Conservation (phyloP, 2,888 invertebrate genomes). For the Imbricaverruca yamaguchii region DNA sequence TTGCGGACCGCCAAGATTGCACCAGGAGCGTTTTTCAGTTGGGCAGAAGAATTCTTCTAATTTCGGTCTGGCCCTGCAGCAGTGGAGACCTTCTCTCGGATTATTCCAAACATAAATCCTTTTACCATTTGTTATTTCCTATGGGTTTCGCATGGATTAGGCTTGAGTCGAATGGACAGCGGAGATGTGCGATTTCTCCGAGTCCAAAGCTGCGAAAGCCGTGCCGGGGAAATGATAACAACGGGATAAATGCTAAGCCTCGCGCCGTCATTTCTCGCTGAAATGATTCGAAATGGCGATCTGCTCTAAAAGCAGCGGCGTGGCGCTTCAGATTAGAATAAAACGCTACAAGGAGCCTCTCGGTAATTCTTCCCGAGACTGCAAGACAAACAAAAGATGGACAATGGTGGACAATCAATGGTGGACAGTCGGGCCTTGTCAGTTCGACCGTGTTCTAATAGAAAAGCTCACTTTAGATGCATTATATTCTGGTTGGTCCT, state of each 20-base stretch:
- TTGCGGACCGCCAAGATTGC: background rate
- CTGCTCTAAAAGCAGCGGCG: background rate
- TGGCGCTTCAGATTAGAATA: constrained; percentile 6
- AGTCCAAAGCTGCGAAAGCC: constrained; percentile 8
- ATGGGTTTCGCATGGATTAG: constrained; percentile 21
- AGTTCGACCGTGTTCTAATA: no score
- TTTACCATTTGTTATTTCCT: constrained; percentile 21
- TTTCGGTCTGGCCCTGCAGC: background rate
- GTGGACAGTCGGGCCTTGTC: no score
- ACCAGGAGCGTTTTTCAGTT: background rate
- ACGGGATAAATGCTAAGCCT: constrained; percentile 20
- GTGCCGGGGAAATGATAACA: constrained; percentile 9
- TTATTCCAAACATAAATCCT: constrained; percentile 8
- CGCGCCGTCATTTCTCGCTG: background rate
- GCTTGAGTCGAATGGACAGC: background rate
- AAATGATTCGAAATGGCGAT: constrained; percentile 16
- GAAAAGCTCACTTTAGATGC: no score
- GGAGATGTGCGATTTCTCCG: background rate
- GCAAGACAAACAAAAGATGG: background rate
- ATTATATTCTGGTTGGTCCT: no score
- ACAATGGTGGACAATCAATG: background rate
- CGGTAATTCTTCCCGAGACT: background rate
- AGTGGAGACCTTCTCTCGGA: background rate
- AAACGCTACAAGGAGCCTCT: background rate
- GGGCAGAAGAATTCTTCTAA: background rate